Conservation (phyloP, 2,797 vertebrate species). For the Sebastes cheni region DNA sequence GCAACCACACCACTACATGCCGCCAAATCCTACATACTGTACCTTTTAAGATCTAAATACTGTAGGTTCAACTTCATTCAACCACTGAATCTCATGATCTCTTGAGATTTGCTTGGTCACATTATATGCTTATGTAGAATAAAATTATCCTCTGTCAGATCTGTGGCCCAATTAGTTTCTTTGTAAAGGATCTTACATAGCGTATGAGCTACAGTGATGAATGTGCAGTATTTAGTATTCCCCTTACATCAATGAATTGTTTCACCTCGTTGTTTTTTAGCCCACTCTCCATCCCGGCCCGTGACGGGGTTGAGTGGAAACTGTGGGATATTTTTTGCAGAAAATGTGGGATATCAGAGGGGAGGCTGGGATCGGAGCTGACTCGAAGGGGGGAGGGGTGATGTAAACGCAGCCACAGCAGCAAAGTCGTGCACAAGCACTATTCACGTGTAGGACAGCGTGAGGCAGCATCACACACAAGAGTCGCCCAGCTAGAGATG, state of each 20-base stretch:
- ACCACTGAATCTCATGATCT: neutral
- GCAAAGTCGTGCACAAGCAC: conserved; percentile 58
- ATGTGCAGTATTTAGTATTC: neutral
- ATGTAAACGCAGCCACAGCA: conserved; percentile 49
- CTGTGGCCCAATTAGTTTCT: neutral
- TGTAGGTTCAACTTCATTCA: too few species aligned
- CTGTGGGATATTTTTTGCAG: conserved; percentile 36
- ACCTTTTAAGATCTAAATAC: too few species aligned
- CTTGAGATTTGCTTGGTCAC: neutral
- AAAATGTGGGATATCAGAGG: conserved; percentile 44
- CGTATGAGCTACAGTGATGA: neutral
- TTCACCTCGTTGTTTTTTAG: conserved; percentile 12
- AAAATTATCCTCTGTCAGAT: neutral
- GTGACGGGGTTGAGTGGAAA: conserved; percentile 21
- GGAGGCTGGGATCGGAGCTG: conserved; percentile 40
- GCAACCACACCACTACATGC: too few species aligned
- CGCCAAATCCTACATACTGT: too few species aligned
- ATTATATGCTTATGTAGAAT: neutral
- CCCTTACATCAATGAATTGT: neutral
- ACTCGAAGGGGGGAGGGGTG: conserved; percentile 53
- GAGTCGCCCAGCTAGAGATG: conserved; percentile 13
- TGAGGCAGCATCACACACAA: conserved; percentile 64
- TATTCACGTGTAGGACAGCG: conserved; percentile 75
- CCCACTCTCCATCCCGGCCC: neutral
- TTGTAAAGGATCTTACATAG: neutral